A percentile compares a stretch with the other conserved stretches of the same genome.
Evolutionary conservation across 2,888 invertebrate species (phyloP).

Genomic region (Lochmaea crataegi): DNA sequence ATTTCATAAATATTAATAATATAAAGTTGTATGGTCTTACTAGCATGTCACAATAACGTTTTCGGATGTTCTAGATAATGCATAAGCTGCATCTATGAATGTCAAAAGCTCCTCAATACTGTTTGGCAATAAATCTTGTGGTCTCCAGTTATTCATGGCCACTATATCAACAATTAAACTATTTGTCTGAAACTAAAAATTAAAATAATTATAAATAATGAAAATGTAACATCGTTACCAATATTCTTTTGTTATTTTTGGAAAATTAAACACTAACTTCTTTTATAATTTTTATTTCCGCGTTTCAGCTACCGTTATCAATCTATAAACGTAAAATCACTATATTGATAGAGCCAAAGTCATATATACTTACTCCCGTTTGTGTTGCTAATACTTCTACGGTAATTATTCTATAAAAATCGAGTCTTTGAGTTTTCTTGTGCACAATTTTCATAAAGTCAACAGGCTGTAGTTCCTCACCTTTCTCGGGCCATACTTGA

Average conservation of each 20-base stretch:
- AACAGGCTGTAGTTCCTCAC: constrained; percentile 33
- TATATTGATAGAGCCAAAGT: too few species aligned
- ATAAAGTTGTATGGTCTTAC: constrained; percentile 54
- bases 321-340: too few species aligned
- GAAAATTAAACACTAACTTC: too few species aligned
- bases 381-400: constrained; percentile 28
- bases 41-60: constrained; percentile 63
- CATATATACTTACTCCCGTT: constrained; percentile 29
- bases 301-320: too few species aligned
- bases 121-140: constrained; percentile 50
- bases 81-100: constrained; percentile 60
- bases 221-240: too few species aligned
- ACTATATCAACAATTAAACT: constrained; percentile 46
- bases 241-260: too few species aligned
- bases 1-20: background rate
- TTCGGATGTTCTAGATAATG: constrained; percentile 56
- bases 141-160: constrained; percentile 58
- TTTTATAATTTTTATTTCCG: too few species aligned
- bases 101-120: constrained; percentile 56
- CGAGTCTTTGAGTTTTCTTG: constrained; percentile 29
- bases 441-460: constrained; percentile 40
- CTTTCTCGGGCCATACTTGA: constrained; percentile 41
- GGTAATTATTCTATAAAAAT: constrained; percentile 34
- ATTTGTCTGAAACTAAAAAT: constrained; percentile 12
- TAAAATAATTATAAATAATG: too few species aligned